Conservation (phyloP, 2,797 vertebrate genomes). For the Sebastes alutus region DNA sequence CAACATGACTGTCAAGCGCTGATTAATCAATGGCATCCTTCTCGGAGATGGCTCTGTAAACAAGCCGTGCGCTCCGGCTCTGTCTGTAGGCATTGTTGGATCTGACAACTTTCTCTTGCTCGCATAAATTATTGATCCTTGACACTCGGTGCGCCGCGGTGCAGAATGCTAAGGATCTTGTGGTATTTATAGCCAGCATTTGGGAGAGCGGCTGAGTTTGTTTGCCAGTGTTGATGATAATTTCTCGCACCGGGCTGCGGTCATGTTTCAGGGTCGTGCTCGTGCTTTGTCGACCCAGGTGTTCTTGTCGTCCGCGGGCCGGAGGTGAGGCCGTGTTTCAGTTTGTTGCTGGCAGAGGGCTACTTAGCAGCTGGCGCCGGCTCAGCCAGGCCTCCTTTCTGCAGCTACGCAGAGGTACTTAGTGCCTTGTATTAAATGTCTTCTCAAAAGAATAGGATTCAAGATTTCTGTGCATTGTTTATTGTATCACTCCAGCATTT, state of each 20-base stretch:
- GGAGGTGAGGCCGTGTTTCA: slow-evolving; percentile 57
- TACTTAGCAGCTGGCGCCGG: slow-evolving; percentile 42
- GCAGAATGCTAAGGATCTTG: slow-evolving; percentile 59
- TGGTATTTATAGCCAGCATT: slow-evolving; percentile 68
- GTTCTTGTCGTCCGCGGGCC: slow-evolving; percentile 38
- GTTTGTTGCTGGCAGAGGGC: slow-evolving; percentile 55
- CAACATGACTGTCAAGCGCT: slow-evolving; percentile 51
- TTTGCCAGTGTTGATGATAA: slow-evolving; percentile 52
- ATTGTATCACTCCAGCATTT: background rate
- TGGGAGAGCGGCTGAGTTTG: slow-evolving; percentile 43
- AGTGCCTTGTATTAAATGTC: background rate
- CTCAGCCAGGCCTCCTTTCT: slow-evolving; percentile 36
- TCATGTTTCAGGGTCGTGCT: slow-evolving; percentile 48
- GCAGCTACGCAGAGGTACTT: background rate
- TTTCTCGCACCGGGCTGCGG: slow-evolving; percentile 25
- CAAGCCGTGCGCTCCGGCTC: slow-evolving; percentile 41
- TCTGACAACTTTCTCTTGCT: slow-evolving; percentile 72
- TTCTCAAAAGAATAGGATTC: background rate
- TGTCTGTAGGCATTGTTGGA: slow-evolving; percentile 63
- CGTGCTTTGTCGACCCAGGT: slow-evolving; percentile 53
- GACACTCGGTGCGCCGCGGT: slow-evolving; percentile 39
- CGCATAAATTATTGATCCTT: slow-evolving; percentile 79
- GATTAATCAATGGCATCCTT: slow-evolving; percentile 63
- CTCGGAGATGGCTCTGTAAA: slow-evolving; percentile 59
- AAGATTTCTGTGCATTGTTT: background rate